phyloP scores from a whole-genome alignment of 2,797 vertebrate species.

The Decapterus maruadsi region DNA sequence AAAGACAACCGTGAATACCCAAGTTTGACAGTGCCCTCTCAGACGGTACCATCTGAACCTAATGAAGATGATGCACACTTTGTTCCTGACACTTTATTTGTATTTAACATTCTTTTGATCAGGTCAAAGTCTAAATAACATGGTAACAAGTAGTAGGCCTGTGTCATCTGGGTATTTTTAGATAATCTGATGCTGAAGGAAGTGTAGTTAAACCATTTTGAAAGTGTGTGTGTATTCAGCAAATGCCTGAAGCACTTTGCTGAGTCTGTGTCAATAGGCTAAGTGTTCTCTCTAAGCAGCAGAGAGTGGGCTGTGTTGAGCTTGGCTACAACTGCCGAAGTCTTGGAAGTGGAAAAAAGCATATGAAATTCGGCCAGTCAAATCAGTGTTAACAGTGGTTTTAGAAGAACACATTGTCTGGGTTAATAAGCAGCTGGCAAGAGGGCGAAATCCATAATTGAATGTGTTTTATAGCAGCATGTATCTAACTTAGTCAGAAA shows the following conservation, averaged over 20 bases:
- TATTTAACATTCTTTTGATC: slow-evolving; percentile 8
- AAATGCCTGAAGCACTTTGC: slow-evolving; percentile 66
- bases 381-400: slow-evolving; percentile 43
- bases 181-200: slow-evolving; percentile 60
- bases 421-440: slow-evolving; percentile 45
- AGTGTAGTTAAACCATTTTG: slow-evolving; percentile 59
- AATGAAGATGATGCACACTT: slow-evolving; percentile 18
- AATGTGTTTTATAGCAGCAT: slow-evolving; percentile 9
- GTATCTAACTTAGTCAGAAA: background rate
- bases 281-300: slow-evolving; percentile 72
- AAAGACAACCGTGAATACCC: slow-evolving; percentile 1
- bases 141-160: slow-evolving; percentile 37
- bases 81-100: slow-evolving; percentile 11
- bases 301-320: slow-evolving; percentile 65
- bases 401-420: slow-evolving; percentile 39
- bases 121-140: slow-evolving; percentile 17
- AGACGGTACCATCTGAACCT: slow-evolving; percentile 24
- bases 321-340: slow-evolving; percentile 59
- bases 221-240: slow-evolving; percentile 38
- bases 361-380: slow-evolving; percentile 40
- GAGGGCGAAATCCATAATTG: slow-evolving; percentile 4
- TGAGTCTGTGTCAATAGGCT: slow-evolving; percentile 73
- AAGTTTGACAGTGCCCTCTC: background rate
- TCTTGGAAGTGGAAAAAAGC: slow-evolving; percentile 55
- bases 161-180: slow-evolving; percentile 52